Evolutionary conservation across 2,888 invertebrate genomes (phyloP), one percentile per base, ranked within the genome.

Genomic region (Baccha elongata): DNA sequence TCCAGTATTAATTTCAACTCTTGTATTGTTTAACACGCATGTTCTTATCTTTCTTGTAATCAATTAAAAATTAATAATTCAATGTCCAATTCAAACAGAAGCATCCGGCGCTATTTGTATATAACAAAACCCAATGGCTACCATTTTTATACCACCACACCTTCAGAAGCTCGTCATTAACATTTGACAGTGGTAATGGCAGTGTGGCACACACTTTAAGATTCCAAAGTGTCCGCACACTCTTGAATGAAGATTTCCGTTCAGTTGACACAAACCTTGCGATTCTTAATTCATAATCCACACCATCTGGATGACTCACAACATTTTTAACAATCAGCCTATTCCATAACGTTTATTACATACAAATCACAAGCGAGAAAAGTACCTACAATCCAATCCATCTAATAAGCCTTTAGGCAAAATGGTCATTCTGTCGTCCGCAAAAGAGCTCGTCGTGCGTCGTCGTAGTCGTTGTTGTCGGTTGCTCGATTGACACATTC

Each of bases 301-400:
- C 83, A 76, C 83, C 83, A 83, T 83, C 83, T 83, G 83, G 83
- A 83, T 83, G 83, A 83, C 60, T 83, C 83, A 83, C 83, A 83
- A 83, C 83, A 83, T 76, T 83, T 58, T 76, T 72, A 68, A 83
- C 76, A 75, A 81, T 53, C 83, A 76, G 72, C 83, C 83, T 68
- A 76, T 76, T 76, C 67, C 55, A 42, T 62, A 53, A 55, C 83
- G 72, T 64, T 42, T 19, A 26, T 15, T 17, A 75, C 83, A 83
- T 83, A 83, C 83, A 83, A 76, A 83, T 76, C 67, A 76, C 69
- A 74, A 62, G 21, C 23, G 42, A 52, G 23, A n/a, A 13, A 37
- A 62, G 37, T 10, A 29, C 19, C 21, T 35, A 52, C 32, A 6
- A 15, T 21, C 23, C 0, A 35, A 37, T 29, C 29, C 37, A 53